Evolutionary conservation across 2,797 vertebrate species (phyloP).

Genomic region (Bradypus variegatus): DNA sequence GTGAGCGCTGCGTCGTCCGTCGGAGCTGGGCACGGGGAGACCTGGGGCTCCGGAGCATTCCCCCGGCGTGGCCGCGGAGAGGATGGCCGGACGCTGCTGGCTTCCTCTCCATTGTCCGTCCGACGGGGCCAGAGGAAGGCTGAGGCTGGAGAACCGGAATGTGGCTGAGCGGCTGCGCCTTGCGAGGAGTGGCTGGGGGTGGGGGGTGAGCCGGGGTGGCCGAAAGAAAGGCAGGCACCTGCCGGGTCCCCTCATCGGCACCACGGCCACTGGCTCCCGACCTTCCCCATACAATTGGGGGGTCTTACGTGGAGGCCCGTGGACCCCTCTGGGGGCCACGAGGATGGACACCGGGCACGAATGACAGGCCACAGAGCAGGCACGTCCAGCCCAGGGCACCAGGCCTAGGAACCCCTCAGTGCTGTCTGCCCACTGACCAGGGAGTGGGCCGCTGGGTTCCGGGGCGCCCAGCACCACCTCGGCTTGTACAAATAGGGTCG

Average conservation of each 20-base stretch:
- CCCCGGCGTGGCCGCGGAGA: not conserved
- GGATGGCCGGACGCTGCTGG: not conserved
- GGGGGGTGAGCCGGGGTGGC: not conserved
- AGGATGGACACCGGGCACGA: rapidly evolving
- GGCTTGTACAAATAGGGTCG: slow-evolving; percentile 36
- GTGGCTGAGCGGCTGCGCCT: not conserved
- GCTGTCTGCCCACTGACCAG: not conserved
- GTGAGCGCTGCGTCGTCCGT: not conserved
- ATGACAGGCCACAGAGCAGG: not conserved
- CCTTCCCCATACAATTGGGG: not conserved
- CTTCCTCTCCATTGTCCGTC: not conserved
- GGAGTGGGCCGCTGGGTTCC: not conserved
- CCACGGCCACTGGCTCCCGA: not conserved
- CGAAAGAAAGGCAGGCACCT: not conserved
- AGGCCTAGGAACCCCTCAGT: not conserved
- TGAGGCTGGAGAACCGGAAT: not conserved
- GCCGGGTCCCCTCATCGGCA: not conserved
- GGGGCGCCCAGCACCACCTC: not conserved
- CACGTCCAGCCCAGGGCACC: not conserved
- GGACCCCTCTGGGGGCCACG: not conserved
- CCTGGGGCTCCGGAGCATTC: not conserved
- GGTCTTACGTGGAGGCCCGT: not conserved
- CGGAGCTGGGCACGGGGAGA: slow-evolving; percentile 34
- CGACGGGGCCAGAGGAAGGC: not conserved
- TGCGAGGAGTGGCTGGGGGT: not conserved